Conservation (phyloP, 2,888 invertebrate genomes). For the Stenichneumon culpator region DNA sequence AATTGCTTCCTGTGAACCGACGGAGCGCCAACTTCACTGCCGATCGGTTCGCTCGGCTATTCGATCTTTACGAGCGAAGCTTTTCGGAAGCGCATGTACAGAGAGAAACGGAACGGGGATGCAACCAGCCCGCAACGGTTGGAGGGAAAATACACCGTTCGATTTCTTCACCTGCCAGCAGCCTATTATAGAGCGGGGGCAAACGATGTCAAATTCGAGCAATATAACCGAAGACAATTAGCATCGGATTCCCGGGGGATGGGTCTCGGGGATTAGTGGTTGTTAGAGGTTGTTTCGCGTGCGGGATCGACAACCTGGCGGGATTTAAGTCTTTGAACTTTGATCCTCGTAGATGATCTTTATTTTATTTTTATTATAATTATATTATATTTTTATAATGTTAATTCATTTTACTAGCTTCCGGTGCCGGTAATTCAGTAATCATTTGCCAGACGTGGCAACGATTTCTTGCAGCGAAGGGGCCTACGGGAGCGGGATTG, state of each 20-base stretch:
- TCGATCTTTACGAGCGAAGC: constrained; percentile 67
- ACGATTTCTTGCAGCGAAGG: too few species aligned
- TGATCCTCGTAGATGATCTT: neutral
- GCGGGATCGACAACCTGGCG: constrained; percentile 10
- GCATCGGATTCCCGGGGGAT: constrained; percentile 25
- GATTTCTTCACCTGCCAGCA: constrained; percentile 57
- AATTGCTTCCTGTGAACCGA: constrained; percentile 76
- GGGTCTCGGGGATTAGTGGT: neutral
- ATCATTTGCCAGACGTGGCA: too few species aligned
- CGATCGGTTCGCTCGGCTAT: constrained; percentile 16
- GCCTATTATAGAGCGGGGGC: constrained; percentile 40
- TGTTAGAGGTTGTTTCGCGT: neutral
- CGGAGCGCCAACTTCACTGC: constrained; percentile 13
- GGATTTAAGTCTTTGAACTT: constrained; percentile 7
- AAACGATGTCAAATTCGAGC: constrained; percentile 36
- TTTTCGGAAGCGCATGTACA: constrained; percentile 52
- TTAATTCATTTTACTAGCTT: too few species aligned
- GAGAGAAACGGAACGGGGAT: neutral
- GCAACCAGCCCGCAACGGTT: neutral
- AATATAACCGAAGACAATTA: constrained; percentile 42
- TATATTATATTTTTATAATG: too few species aligned
- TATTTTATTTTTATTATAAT: neutral
- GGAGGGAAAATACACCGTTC: constrained; percentile 4
- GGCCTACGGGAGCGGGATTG: neutral
- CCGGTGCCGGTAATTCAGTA: too few species aligned